Percentiles rank a stretch among this genome's conserved stretches.
Conservation (phyloP, 2,113 vertebrate species). For the Tachuris rubrigastra region DNA sequence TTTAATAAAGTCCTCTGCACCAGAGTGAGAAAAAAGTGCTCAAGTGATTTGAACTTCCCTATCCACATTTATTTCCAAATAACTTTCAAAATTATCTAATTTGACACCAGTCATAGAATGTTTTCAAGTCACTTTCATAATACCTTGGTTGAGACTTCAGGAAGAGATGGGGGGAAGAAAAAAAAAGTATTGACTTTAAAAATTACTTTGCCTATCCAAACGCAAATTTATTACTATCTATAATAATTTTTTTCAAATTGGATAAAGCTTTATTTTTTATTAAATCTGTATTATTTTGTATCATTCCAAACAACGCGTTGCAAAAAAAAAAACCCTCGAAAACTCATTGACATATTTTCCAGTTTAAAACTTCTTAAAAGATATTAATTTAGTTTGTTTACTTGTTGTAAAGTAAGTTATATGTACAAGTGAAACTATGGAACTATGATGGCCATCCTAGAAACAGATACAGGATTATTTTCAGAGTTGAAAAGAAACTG, state of each 20-base stretch:
- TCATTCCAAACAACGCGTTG: not conserved
- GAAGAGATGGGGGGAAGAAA: rapidly evolving
- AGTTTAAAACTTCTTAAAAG: not conserved
- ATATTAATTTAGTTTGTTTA: not conserved
- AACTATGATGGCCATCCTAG: not conserved
- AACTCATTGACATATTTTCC: not conserved
- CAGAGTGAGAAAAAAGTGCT: not conserved
- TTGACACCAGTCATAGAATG: not conserved
- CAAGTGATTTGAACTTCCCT: not conserved
- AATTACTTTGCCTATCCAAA: not conserved
- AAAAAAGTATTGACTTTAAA: not conserved
- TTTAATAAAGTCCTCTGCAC: not conserved
- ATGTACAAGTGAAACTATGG: not conserved
- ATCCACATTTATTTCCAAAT: not conserved
- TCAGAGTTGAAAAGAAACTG: not conserved
- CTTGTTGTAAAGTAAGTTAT: not conserved
- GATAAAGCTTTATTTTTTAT: not conserved
- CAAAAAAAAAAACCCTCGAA: not conserved
- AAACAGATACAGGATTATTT: not conserved
- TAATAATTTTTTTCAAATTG: no score
- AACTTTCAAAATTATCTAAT: not conserved
- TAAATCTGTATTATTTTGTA: not conserved
- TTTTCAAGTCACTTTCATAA: not conserved
- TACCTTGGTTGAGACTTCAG: rapidly evolving
- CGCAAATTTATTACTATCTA: not conserved